phyloP scores from a whole-genome alignment of 2,888 invertebrate genomes.

The Dicyrtomina minuta region DNA sequence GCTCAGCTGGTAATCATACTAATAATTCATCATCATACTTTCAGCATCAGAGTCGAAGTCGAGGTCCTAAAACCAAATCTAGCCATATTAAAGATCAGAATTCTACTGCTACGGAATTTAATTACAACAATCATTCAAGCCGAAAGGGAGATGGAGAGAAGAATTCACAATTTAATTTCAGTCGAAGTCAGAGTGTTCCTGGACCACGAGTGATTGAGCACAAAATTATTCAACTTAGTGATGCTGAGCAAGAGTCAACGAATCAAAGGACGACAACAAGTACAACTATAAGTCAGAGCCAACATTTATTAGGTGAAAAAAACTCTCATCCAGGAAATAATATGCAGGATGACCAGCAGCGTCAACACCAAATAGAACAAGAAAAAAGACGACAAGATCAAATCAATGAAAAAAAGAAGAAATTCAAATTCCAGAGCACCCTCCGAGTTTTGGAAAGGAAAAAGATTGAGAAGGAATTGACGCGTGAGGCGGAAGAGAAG shows the following conservation, averaged over 20 bases:
- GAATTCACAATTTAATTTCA: conserved; percentile 36
- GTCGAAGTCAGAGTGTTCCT: conserved; percentile 43
- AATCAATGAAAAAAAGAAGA: conserved; percentile 57
- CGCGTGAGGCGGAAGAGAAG: conserved; percentile 68
- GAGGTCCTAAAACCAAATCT: not conserved
- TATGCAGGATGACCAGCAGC: not conserved
- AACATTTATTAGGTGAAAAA: no score
- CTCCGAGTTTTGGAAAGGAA: conserved; percentile 77
- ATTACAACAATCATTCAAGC: not conserved
- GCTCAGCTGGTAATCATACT: not conserved
- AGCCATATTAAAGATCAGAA: not conserved
- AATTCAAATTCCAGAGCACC: conserved; percentile 82
- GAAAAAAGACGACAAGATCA: conserved; percentile 2
- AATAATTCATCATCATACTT: not conserved
- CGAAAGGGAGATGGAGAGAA: not conserved
- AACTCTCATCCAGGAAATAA: not conserved
- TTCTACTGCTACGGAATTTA: conserved; percentile 7
- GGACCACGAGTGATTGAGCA: conserved; percentile 27
- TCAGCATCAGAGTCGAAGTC: not conserved
- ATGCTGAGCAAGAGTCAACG: not conserved
- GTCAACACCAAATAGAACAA: not conserved
- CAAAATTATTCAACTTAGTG: not conserved
- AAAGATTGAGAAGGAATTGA: conserved; percentile 71
- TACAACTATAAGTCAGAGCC: no score
- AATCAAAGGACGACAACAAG: not conserved